Evolutionary conservation across 2,113 vertebrate species (phyloP), one percentile per base, ranked within the genome.

Genomic region (Scatophagus argus): DNA sequence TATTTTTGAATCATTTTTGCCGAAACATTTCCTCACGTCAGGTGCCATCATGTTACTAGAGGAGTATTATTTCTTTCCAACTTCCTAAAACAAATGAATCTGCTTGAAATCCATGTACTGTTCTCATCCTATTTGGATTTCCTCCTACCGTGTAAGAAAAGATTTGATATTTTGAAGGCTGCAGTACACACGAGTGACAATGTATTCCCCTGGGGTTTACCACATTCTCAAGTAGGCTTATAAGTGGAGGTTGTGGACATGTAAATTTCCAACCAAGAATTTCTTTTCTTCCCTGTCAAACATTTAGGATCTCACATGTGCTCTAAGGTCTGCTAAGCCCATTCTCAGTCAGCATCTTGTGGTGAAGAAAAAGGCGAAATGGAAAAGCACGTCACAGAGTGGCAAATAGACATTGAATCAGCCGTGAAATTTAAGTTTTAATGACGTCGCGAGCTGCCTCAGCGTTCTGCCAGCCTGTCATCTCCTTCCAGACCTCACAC

Each of bases 401-500:
- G 68, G 81, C 88, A 72, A 79, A 81, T 12, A 61, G 83, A 86
- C 85, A 39, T 49, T 39, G 60, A 82, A 80, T 83, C 67, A 78
- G 69, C 79, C 78, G 21, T 85, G 78, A 87, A 86, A 82, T 74
- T 31, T 8, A 66, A 83, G 74, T 52, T 47, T n/a, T 78, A 72
- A 86, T 79, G 71, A 82, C 78, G 81, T 85, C 8, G 74, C 17
- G 51, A 81, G 85, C 77, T 75, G 80, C 75, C 43, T 73, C 60
- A 54, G 62, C 14, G 3, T 44, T 54, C 60, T 83, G 84, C 84
- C 85, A 89, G 72, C 69, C 82, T 77, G 69, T 89, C 74, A 59
- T 82, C 85, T 77, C 54, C 69, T 66, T 84, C 86, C 84, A 91
- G 87, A 87, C 88, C 83, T 91, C 87, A 93, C 89, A 90, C 87